phyloP scores from a whole-genome alignment of 2,888 invertebrate species.

The Ramazzottius varieornatus region DNA sequence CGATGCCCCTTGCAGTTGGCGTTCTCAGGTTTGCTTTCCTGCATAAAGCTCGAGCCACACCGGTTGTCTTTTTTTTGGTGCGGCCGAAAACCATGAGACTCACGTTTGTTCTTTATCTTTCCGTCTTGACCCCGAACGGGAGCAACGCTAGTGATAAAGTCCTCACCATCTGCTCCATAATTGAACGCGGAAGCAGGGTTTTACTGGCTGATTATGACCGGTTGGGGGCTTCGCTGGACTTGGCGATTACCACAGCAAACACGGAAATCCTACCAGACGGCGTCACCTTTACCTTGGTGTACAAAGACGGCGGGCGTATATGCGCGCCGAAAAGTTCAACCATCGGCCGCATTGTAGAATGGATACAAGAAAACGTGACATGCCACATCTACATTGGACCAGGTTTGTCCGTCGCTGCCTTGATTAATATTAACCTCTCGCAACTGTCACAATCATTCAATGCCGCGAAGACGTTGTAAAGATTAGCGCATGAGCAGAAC shows the following conservation, averaged over 20 bases:
- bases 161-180: neutral
- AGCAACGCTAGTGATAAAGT: no score
- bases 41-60: no score
- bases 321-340: neutral
- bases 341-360: neutral
- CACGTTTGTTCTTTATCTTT: no score
- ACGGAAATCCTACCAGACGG: neutral
- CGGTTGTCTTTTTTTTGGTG: no score
- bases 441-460: neutral
- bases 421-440: no score
- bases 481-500: no score
- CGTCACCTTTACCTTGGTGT: neutral
- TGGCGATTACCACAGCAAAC: neutral
- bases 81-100: no score
- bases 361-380: neutral
- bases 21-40: no score
- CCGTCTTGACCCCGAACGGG: no score
- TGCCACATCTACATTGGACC: neutral
- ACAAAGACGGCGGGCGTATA: neutral
- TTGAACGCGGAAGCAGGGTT: neutral
- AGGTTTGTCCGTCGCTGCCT: no score
- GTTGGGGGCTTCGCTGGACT: neutral
- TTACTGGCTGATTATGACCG: neutral
- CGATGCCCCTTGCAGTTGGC: no score
- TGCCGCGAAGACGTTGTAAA: no score